phyloP scores from a whole-genome alignment of 2,888 invertebrate species.

The Microchrysa polita region DNA sequence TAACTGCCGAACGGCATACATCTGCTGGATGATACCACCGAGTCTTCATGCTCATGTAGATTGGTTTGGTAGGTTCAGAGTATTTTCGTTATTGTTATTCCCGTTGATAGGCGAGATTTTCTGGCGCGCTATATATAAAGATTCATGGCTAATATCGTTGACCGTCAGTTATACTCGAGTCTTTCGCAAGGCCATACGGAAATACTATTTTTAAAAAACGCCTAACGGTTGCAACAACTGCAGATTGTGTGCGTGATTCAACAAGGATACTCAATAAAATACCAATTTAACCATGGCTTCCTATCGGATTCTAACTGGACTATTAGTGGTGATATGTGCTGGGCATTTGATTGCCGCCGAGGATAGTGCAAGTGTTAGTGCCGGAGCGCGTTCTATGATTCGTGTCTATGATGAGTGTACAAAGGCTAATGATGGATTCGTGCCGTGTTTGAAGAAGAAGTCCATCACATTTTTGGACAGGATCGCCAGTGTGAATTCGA shows the following conservation, averaged over 20 bases:
- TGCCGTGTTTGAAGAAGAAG: constrained; percentile 83
- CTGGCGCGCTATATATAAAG: constrained; percentile 62
- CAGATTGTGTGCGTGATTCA: too few relatives aligned
- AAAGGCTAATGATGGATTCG: constrained; percentile 72
- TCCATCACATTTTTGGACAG: constrained; percentile 82
- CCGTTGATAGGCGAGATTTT: constrained; percentile 38
- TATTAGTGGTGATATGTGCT: constrained; percentile 54
- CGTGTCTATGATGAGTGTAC: constrained; percentile 83
- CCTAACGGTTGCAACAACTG: neutral
- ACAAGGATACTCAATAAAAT: too few relatives aligned
- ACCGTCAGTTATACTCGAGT: constrained; percentile 69
- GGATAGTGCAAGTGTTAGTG: constrained; percentile 58
- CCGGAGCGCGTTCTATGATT: constrained; percentile 73
- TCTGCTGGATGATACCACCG: constrained; percentile 26
- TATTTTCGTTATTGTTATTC: constrained; percentile 33
- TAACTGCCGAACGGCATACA: constrained; percentile 14
- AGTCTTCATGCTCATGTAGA: too few relatives aligned
- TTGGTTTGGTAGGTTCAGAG: constrained; percentile 5
- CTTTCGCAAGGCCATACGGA: constrained; percentile 59
- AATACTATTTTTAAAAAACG: too few relatives aligned
- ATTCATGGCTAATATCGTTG: constrained; percentile 60
- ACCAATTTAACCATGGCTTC: constrained; percentile 2
- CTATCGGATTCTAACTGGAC: neutral
- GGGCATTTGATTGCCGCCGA: constrained; percentile 49
- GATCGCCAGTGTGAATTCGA: constrained; percentile 75